Percentiles rank a stretch among this genome's conserved stretches.
These are phyloP conservation scores for Glyptemys insculpta DNA, from an alignment of 2,797 vertebrate genomes.

Conservation along the genomic window DNA sequence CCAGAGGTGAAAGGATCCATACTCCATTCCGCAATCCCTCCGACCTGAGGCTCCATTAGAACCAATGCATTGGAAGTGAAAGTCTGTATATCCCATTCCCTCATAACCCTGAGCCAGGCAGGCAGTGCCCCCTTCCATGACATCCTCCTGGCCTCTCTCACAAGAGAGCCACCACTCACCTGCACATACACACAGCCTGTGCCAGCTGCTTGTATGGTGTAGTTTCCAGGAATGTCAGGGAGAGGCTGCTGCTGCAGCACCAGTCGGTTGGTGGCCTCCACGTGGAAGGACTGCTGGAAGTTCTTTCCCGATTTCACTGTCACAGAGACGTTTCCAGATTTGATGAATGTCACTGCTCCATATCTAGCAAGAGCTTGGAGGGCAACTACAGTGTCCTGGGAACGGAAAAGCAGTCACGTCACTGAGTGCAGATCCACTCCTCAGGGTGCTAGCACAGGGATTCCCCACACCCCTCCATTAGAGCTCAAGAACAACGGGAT, in stretches of 20 bases:
- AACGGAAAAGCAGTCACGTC: background rate
- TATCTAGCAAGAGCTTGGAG: conserved; percentile 88
- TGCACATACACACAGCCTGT: conserved; percentile 83
- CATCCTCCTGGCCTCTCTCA: background rate
- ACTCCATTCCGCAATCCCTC: background rate
- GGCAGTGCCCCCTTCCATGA: background rate
- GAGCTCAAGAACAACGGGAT: background rate
- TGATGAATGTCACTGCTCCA: conserved; percentile 76
- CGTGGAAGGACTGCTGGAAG: conserved; percentile 72
- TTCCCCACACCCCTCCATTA: background rate
- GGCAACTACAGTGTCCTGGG: conserved; percentile 89
- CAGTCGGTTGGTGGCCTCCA: conserved; percentile 83
- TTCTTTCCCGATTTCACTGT: conserved; percentile 75
- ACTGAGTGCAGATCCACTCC: background rate
- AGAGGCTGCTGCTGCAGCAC: conserved; percentile 83
- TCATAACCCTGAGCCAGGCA: background rate
- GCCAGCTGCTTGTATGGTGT: conserved; percentile 78
- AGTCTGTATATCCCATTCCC: background rate
- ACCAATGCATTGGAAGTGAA: background rate
- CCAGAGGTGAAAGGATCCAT: background rate
- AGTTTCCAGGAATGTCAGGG: conserved; percentile 77
- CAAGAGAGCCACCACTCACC: conserved; percentile 71
- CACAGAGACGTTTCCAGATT: conserved; percentile 71
- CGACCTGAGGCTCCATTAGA: background rate
- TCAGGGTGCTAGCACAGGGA: background rate